Percentiles rank a stretch among this genome's conserved stretches.
Evolutionary conservation across 2,797 vertebrate genomes (phyloP).

Genomic region (Hapalemur alaotrensis): DNA sequence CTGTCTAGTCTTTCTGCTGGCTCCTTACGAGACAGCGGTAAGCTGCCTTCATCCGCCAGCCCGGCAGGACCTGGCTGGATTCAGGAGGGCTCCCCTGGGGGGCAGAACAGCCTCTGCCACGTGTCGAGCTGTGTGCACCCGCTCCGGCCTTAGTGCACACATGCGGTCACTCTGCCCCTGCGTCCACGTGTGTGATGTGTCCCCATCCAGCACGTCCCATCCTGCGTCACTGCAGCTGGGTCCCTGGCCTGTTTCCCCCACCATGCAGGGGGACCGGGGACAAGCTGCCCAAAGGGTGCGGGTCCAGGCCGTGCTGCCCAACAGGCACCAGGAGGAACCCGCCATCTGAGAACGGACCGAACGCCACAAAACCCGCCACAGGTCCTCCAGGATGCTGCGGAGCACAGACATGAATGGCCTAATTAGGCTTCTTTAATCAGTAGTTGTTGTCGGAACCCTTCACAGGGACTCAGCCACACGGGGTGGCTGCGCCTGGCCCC

Average conservation of each 20-base stretch:
- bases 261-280: not conserved
- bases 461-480: constrained; percentile 21
- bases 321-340: not conserved
- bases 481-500: fast-evolving
- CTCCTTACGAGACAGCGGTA: too few species aligned
- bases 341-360: constrained; percentile 71
- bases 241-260: not conserved
- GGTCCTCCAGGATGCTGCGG: constrained; percentile 75
- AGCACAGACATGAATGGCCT: constrained; percentile 78
- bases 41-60: not conserved
- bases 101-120: not conserved
- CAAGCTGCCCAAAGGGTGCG: constrained; percentile 15
- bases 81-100: not conserved
- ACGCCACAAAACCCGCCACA: constrained; percentile 77
- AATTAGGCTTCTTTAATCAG: constrained; percentile 76
- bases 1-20: not conserved
- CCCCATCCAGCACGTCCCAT: not conserved
- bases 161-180: not conserved
- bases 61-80: not conserved
- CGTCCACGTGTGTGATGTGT: fast-evolving
- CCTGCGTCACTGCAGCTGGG: too few species aligned
- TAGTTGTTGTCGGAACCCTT: constrained; percentile 80
- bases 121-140: not conserved
- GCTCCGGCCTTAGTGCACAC: not conserved
- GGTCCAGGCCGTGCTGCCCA: not conserved